These are phyloP conservation scores for Flexamia atlantica DNA, from an alignment of 2,888 invertebrate genomes.

Conservation along the genomic window DNA sequence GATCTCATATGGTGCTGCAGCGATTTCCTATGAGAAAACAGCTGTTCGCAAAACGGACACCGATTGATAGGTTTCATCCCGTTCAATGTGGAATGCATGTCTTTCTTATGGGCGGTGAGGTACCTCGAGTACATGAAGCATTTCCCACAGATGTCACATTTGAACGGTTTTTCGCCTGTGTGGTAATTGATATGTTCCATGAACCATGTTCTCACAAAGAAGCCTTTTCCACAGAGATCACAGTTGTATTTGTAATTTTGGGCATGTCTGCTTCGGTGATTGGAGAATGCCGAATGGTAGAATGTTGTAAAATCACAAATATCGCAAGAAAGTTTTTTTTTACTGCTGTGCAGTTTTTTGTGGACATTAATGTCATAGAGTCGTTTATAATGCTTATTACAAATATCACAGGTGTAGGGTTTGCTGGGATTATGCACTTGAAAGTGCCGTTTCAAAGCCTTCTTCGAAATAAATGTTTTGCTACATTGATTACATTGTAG, in stretches of 20 bases:
- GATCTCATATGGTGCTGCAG: conserved; percentile 74
- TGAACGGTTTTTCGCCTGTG: conserved; percentile 70
- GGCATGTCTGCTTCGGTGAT: conserved; percentile 78
- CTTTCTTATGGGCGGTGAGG: conserved; percentile 72
- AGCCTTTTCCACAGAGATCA: conserved; percentile 73
- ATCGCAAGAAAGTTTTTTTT: conserved; percentile 72
- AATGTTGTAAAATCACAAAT: conserved; percentile 74
- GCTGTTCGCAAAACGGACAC: conserved; percentile 76
- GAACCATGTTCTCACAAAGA: conserved; percentile 73
- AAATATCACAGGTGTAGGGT: conserved; percentile 68
- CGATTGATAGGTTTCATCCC: conserved; percentile 71
- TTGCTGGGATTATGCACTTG: conserved; percentile 65
- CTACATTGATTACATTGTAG: conserved; percentile 60
- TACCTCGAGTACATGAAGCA: conserved; percentile 74
- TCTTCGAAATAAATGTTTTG: conserved; percentile 59
- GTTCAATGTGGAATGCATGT: conserved; percentile 62
- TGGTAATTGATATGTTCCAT: conserved; percentile 79
- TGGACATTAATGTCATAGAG: conserved; percentile 72
- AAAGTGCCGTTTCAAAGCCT: conserved; percentile 58
- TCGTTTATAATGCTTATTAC: conserved; percentile 68
- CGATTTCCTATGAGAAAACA: conserved; percentile 73
- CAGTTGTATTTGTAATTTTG: conserved; percentile 76
- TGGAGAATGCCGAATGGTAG: conserved; percentile 74
- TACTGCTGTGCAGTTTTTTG: conserved; percentile 76
- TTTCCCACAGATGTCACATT: conserved; percentile 73